Evolutionary conservation across 2,113 vertebrate genomes (phyloP).

Genomic region (Neopipo cinnamomea): DNA sequence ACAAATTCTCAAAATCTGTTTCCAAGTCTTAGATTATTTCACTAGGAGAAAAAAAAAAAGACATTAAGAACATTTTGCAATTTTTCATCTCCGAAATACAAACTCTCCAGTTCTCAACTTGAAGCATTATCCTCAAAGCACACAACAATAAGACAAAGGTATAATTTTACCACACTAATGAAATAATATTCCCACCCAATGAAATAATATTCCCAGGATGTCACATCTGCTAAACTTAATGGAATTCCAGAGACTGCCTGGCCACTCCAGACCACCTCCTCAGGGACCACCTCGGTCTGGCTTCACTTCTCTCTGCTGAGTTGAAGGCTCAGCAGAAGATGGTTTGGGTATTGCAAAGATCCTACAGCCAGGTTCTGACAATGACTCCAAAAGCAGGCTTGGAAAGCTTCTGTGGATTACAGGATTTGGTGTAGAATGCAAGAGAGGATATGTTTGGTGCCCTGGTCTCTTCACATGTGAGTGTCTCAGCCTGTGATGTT

Average conservation of each 20-base stretch:
- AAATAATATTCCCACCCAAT: too few relatives aligned
- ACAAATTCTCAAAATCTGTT: not conserved
- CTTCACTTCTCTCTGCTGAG: not conserved
- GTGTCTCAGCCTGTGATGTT: not conserved
- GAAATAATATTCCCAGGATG: not conserved
- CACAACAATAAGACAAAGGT: not conserved
- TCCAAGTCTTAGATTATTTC: not conserved
- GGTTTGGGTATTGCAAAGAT: not conserved
- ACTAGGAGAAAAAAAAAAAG: not conserved
- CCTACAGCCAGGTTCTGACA: fast-evolving
- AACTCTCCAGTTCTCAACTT: not conserved
- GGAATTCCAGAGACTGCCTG: fast-evolving
- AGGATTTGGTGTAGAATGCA: not conserved
- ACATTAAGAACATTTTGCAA: fast-evolving
- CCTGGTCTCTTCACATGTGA: not conserved
- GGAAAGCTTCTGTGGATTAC: not conserved
- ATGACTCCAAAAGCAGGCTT: not conserved
- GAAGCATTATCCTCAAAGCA: not conserved
- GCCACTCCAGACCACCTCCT: not conserved
- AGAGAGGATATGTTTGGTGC: not conserved
- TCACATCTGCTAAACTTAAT: not conserved
- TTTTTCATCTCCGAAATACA: not conserved
- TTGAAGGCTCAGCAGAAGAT: not conserved
- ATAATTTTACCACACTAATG: not conserved
- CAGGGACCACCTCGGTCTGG: fast-evolving